Base-by-base conservation (phyloP, 2,113 vertebrate genomes). In the Crotalus tigris region DNA sequence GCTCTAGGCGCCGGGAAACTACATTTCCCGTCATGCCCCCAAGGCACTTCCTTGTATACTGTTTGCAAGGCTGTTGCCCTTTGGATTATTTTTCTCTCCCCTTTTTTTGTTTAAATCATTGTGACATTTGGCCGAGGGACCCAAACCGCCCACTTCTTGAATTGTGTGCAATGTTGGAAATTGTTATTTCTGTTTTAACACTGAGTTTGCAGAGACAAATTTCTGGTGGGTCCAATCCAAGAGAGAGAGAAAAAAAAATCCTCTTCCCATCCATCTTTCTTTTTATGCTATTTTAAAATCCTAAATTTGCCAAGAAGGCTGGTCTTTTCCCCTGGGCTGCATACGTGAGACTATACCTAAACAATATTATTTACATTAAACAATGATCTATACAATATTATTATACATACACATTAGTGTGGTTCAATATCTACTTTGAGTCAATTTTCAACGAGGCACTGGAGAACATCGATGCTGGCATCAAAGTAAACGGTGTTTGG, bases 11-110 rank as follows among this genome's bases (percentile, higher is more conserved):
- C 5, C 1, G 8, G 54, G 4, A 55, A 85, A 92, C 92, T 92
- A 90, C 92, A 85, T 17, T 33, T 46, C 92, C 92, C 92, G 85
- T 54, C 54, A 49, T 85, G 33, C 92, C 51, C 53, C 53, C 49
- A 21, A 21, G 7, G 61, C 87, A 17, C 51, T 33, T 26, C 1
- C 24, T 26, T 26, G 8, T 2, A 1, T 26, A 1, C 23, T 85
- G 5, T 3, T 85, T 85, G 81, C 39, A 1, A 85, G 15, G 10
- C 1, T 21, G 15, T 85, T 19, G 29, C 29, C 29, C 64, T n/a
- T 69, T 69, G 57, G 55, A 19, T 19, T 19, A 5, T 57, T 19
- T 55, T 17, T 17, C 54, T 13, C 54, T 1, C 49, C 7, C 49
- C 8, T 51, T 4, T 57, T 57, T 55, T 15, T 55, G 11, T 55